Base-by-base conservation (phyloP, 2,888 invertebrate genomes). In the Fragum fragum region DNA sequence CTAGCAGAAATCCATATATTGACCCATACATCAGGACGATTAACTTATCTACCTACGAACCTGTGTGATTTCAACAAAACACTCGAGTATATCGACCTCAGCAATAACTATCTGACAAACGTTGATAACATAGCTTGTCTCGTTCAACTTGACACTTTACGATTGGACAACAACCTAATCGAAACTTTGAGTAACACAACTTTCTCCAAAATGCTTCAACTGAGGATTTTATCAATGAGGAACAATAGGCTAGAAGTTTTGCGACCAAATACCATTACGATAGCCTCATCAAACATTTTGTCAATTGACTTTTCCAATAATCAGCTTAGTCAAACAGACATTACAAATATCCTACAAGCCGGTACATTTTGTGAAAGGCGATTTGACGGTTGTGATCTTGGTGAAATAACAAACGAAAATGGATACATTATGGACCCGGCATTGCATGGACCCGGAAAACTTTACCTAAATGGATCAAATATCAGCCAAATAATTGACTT, bases 291-390 rank as follows among this genome's bases (percentile, higher is more conserved):
- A 5, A 71, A 77, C 53, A 77, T 81, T 29, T 29, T 71, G 5
- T 47, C n/a, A 21, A 32, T 74, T 9, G 68, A 74, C 52, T 73
- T 77, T 18, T 74, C 81, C 7, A 47, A 32, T 32, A 81, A 81
- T 52, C 21, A 52, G n/a, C 29, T 81, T 11, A 47, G 71, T 2
- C 39, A 36, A 52, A 28, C 73, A 1, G 81, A 81, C 23, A 52
- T 77, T 0, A 71, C 81, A n/a, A 81, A 81, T 36, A 28, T 81
- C 16, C 28, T 77, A 2, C 26, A 52, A 14, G 55, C 66, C 11
- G 77, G 81, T 1, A n/a, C 77, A 23, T 74, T 81, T 32, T 81
- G 81, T 32, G 55, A 69, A 6, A 0, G 73, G 21, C 69, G 52
- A 14, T 77, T 29, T 71, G 73, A 76, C n/a, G 55, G 63, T 14